A percentile compares a stretch with the other conserved stretches of the same genome.
Conservation (phyloP, 2,797 vertebrate species). For the Enteromius radiatus region DNA sequence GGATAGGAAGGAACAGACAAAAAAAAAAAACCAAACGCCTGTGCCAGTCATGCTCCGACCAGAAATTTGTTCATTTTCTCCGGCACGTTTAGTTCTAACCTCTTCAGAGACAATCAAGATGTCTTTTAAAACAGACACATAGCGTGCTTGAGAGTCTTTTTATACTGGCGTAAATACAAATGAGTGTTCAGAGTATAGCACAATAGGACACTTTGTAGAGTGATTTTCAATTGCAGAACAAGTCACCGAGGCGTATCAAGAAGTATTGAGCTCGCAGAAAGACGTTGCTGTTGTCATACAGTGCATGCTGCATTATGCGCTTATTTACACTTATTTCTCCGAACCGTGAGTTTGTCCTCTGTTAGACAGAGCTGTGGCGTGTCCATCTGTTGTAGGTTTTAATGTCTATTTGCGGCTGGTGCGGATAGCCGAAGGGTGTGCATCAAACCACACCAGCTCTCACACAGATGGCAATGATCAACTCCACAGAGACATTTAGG, state of each 20-base stretch:
- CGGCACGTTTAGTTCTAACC: not conserved
- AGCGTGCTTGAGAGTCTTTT: slow-evolving; percentile 5
- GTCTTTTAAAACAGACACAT: not conserved
- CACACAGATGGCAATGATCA: slow-evolving; percentile 43
- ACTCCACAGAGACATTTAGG: slow-evolving; percentile 33
- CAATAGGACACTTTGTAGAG: slow-evolving; percentile 7
- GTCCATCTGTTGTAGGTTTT: slow-evolving; percentile 50
- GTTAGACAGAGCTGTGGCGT: slow-evolving; percentile 11
- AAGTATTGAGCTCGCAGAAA: slow-evolving; percentile 2
- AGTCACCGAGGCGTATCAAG: not conserved
- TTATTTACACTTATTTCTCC: slow-evolving; percentile 7
- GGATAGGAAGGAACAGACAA: not conserved
- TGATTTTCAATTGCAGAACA: slow-evolving; percentile 9
- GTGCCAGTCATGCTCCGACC: slow-evolving; percentile 4
- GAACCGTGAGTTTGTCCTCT: not conserved
- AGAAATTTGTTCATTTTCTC: slow-evolving; percentile 32
- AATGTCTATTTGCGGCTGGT: slow-evolving; percentile 3
- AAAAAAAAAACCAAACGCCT: not conserved
- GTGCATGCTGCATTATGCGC: not conserved
- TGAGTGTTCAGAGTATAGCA: slow-evolving; percentile 4
- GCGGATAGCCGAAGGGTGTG: not conserved
- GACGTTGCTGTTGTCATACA: not conserved
- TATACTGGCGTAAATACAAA: not conserved
- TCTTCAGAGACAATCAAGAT: slow-evolving; percentile 27
- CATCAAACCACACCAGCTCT: slow-evolving; percentile 12